A percentile compares a stretch with the other conserved stretches of the same genome.
Evolutionary conservation across 2,888 invertebrate species (phyloP).

Genomic region (Limnephilus lunatus): DNA sequence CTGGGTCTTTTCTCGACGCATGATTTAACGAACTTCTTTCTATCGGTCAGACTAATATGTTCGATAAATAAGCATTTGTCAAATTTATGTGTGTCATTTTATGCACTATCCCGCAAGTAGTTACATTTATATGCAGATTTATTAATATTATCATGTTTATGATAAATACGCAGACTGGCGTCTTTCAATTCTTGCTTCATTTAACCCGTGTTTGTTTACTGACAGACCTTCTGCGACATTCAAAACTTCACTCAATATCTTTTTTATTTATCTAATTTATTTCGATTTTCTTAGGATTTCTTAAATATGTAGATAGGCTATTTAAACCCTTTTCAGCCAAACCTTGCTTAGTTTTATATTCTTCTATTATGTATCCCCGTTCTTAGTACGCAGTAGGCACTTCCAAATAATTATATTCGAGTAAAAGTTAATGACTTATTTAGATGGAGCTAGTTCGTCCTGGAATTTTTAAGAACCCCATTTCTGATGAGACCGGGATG

Average conservation of each 20-base stretch:
- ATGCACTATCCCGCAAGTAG: neutral
- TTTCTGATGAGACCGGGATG: conserved; percentile 40
- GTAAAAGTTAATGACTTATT: neutral
- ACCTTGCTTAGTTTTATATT: neutral
- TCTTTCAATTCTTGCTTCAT: too few species aligned
- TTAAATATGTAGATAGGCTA: neutral
- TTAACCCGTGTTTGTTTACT: too few species aligned
- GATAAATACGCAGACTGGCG: too few species aligned
- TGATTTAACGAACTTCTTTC: neutral
- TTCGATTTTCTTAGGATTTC: too few species aligned
- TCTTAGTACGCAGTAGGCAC: neutral
- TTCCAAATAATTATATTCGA: neutral
- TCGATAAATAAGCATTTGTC: neutral
- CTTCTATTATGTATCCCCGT: neutral
- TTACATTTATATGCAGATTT: neutral
- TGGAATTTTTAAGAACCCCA: neutral
- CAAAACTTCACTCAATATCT: too few species aligned
- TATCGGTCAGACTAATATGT: neutral
- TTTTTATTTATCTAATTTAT: too few species aligned
- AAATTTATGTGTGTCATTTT: neutral
- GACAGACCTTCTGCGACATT: too few species aligned
- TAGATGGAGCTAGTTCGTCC: neutral
- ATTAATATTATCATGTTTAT: too few species aligned
- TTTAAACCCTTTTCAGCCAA: neutral
- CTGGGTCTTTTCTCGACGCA: neutral